Evolutionary conservation across 2,888 invertebrate genomes (phyloP), one percentile per base, ranked within the genome.

Genomic region (Brenthis hecate): DNA sequence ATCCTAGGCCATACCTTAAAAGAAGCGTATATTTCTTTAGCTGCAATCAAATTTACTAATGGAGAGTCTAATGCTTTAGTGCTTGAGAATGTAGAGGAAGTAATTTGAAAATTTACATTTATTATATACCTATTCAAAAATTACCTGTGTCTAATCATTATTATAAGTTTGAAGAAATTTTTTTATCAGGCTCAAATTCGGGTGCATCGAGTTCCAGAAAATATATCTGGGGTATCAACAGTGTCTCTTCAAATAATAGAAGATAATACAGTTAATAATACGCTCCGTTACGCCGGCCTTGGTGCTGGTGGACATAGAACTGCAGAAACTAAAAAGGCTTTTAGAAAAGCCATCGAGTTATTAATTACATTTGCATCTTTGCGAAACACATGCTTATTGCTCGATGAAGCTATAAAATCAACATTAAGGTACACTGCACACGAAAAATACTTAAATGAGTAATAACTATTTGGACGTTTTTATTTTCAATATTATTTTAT

Each of bases 301-400:
- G 90, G 85, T 1, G 89, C 87, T 1, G 93, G 88, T 6, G 94
- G 87, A 1, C 93, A 87, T 70, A 91, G 87, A 76, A 93, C 86
- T 1, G 80, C 78, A 19, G 91, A 89, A 75, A 87, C 86, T 51
- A 94, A 86, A 77, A 90, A 82, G 75, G 89, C 85, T 28, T 93
- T 91, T 78, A 82, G 84, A 76, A 87, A 85, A 75, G 93, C 82
- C 53, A 77, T 89, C 1, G 78, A 80, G 55, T 84, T 91, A 8
- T 81, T 94, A 0, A 89, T 94, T 56, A 93, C 92, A 76, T 93
- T 93, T 56, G 93, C 94, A 0, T 92, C 94, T 0, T 84, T 93
- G 72, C 84, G 91, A 62, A 89, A 88, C 68, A 89, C 85, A 28
- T 92, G 93, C 68, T 77, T 87, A 32, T 74, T 89, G 53, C 75